Base-by-base conservation (phyloP, 2,888 invertebrate species). In the Tenthredo mesomela region DNA sequence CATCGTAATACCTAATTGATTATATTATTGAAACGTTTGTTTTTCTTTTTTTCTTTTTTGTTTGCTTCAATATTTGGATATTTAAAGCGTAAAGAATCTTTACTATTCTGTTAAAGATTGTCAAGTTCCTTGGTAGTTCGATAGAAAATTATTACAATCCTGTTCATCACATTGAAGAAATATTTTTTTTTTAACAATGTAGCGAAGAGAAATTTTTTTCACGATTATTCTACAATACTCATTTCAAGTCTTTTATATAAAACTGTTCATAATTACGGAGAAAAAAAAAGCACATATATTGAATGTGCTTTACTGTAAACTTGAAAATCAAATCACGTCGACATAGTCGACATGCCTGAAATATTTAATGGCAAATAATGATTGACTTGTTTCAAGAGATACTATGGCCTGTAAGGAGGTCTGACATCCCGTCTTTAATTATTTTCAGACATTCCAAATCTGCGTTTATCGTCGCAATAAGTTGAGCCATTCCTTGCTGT, bases 401-500 rank as follows among this genome's bases (percentile, higher is more conserved):
- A 85, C 89, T 91, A 77, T 91, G 91, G 37, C 89, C 90, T 54
- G 88, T 88, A 25, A 93, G 83, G n/a, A 93, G 90, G 85, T 96
- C 95, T 1, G 95, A 94, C 95, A 97, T 95, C 47, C 97, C 97
- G 85, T 96, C 96, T n/a, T 96, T 95, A 86, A 98, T 97, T 50
- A 96, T 95, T 91, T 96, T 96, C 85, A 98, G 94, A 40, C 97
- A 96, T 83, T 96, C 95, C 86, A 97, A 92, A 92, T 98, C 98
- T 82, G 96, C 95, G 88, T 97, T 97, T 43, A 98, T 96, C 0
- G 98, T 97, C 85, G 96, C 96, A 86, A 98, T 96, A 29, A 99
- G 94, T 90, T 98, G 97, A 43, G 96, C 95, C 94, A 99, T 97
- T 0, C 98, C 98, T 86, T 96, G 96, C 92, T 99, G 98, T 91